Evolutionary conservation across 2,797 vertebrate genomes (phyloP), one percentile per base, ranked within the genome.

Genomic region (Pipistrellus pipistrellus): DNA sequence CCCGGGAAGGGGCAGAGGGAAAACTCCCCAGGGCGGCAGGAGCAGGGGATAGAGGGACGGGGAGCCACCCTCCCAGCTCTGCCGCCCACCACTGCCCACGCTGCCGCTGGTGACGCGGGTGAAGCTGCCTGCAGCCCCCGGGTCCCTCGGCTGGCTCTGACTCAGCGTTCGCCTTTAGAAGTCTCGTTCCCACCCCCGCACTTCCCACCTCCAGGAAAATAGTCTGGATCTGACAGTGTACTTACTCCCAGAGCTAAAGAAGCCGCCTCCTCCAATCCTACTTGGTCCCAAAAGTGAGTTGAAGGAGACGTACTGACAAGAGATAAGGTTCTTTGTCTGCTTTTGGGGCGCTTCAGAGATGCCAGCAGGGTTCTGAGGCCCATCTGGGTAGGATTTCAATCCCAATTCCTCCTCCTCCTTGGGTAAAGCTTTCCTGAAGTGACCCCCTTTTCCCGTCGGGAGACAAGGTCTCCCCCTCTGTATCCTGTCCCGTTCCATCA

Each of bases 281-380:
- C 68, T 41, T 53, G 94, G 91, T 73, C 83, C 51, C 53, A 35
- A 46, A 77, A 81, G 83, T 30, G 41, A 90, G 35, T 68, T 57
- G 75, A 69, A 88, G 62, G 66, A 83, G 66, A 71, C 0, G 0
- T 30, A 10, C n/a, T 69, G 53, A 44, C 23, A 48, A 71, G 35
- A 75, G 71, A 64, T 8, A 13, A 20, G 53, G 15, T 55, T 32
- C 25, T 51, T 57, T 10, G 6, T 62, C 14, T 57, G 62, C 48
- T 62, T 48, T 27, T 4, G 7, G 2, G 21, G 6, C 25, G 18
- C 9, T 69, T 87, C 30, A 10, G 55, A 93, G 62, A 32, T 57
- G 25, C n/a, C 53, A 15, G 59, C 66, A 73, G 55, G 41, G 84
- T 44, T 77, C 86, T 25, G 68, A 91, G 68, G 59, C 55, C 66